phyloP scores from a whole-genome alignment of 2,113 vertebrate species.

The Stegastes partitus region DNA sequence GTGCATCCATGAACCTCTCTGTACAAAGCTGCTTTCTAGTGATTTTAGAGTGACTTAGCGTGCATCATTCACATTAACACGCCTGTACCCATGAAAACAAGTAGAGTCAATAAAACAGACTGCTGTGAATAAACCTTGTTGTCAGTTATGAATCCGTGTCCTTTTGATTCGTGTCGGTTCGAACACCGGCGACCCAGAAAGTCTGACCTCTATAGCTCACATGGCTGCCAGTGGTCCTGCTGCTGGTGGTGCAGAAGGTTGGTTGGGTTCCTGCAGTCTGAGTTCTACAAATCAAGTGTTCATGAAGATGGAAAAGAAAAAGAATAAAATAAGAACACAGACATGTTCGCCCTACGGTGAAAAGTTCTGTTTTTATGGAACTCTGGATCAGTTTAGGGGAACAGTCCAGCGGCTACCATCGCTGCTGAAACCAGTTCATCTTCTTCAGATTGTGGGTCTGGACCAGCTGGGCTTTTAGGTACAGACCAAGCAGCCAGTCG shows the following conservation, averaged over 20 bases:
- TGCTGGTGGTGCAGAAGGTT: too few relatives aligned
- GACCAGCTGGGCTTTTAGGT: too few relatives aligned
- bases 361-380: too few relatives aligned
- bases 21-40: slow-evolving; percentile 46
- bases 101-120: slow-evolving; percentile 26
- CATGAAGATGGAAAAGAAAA: neutral
- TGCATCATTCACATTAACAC: slow-evolving; percentile 14
- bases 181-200: too few relatives aligned
- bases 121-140: slow-evolving; percentile 18
- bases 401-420: too few relatives aligned
- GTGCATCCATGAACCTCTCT: slow-evolving; percentile 41
- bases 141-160: neutral
- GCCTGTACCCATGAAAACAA: slow-evolving; percentile 22
- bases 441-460: too few relatives aligned
- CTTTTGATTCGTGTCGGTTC: neutral
- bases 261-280: too few relatives aligned
- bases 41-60: slow-evolving; percentile 19
- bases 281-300: neutral
- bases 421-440: too few relatives aligned
- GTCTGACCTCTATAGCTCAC: neutral
- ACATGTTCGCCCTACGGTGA: too few relatives aligned
- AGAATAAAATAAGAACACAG: too few relatives aligned
- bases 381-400: too few relatives aligned
- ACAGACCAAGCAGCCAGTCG: too few relatives aligned
- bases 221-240: neutral